A percentile compares a stretch with the other conserved stretches of the same genome.
These are phyloP conservation scores for Lagopus muta DNA, from an alignment of 2,113 vertebrate species.

Conservation along the genomic window DNA sequence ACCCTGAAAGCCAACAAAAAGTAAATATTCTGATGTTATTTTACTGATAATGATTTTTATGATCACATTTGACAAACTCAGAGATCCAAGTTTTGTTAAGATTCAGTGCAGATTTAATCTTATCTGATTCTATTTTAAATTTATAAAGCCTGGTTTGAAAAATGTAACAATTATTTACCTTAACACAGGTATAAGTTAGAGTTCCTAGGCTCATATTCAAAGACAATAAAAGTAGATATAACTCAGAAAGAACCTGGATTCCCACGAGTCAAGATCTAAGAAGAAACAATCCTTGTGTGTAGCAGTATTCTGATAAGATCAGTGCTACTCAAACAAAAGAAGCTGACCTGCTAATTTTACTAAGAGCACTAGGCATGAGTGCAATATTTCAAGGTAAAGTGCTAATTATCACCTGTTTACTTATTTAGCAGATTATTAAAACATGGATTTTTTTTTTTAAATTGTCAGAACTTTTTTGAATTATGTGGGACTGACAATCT, in stretches of 20 bases:
- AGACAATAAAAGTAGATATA: not conserved
- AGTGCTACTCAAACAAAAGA: not conserved
- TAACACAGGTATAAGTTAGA: not conserved
- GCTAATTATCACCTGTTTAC: not conserved
- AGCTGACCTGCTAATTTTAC: not conserved
- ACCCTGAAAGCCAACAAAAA: not conserved
- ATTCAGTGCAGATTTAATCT: constrained; percentile 35
- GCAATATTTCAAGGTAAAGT: constrained; percentile 12
- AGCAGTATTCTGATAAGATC: not conserved
- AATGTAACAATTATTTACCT: not conserved
- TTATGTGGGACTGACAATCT: not conserved
- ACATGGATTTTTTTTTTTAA: not conserved
- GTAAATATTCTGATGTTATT: not conserved
- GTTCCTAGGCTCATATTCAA: not conserved
- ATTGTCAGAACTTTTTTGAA: not conserved
- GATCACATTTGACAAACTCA: constrained; percentile 26
- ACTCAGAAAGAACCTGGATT: not conserved
- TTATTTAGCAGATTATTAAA: not conserved
- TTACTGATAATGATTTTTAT: not conserved
- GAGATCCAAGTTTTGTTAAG: constrained; percentile 1
- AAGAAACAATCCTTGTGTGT: not conserved
- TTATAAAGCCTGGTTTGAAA: not conserved
- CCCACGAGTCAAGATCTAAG: not conserved
- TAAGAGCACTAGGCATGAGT: constrained; percentile 14
- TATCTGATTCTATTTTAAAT: constrained; percentile 34